A percentile compares a stretch with the other conserved stretches of the same genome.
phyloP scores from a whole-genome alignment of 2,888 invertebrate species.

The Clostera curtula region DNA sequence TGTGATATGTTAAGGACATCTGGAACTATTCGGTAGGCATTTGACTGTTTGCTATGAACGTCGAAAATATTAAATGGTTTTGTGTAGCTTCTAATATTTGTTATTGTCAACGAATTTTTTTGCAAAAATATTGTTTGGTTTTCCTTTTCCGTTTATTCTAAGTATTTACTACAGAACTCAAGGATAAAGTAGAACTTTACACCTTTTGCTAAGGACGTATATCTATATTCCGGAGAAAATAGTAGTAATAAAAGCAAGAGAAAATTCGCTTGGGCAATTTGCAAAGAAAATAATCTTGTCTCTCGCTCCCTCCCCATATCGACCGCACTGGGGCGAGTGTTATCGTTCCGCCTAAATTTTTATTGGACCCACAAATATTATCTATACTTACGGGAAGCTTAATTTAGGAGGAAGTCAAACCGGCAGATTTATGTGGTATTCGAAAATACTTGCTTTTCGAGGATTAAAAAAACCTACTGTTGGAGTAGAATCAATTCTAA shows the following conservation, averaged over 20 bases:
- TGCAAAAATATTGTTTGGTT: constrained; percentile 3
- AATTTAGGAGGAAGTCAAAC: constrained; percentile 17
- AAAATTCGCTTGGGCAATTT: constrained; percentile 30
- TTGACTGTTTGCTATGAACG: too few relatives aligned
- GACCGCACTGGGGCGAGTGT: constrained; percentile 22
- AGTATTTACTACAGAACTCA: too few relatives aligned
- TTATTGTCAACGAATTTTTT: neutral
- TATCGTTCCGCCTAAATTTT: constrained; percentile 22
- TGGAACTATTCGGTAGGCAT: constrained; percentile 9
- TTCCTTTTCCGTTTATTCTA: constrained; percentile 10
- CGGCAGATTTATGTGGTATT: too few relatives aligned
- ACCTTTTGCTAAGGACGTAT: too few relatives aligned
- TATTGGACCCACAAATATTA: constrained; percentile 25
- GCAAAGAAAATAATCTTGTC: constrained; percentile 27
- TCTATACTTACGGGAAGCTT: constrained; percentile 14
- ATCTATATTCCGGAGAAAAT: too few relatives aligned
- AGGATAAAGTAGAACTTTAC: too few relatives aligned
- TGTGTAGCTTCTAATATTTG: neutral
- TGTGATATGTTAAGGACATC: constrained; percentile 12
- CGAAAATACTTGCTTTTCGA: too few relatives aligned
- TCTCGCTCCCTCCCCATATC: constrained; percentile 22
- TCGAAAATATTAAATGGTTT: too few relatives aligned
- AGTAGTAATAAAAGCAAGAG: constrained; percentile 17
- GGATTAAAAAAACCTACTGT: too few relatives aligned
- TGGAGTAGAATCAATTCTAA: too few relatives aligned